These are phyloP conservation scores for Ardeotis arabs DNA, from an alignment of 2,113 vertebrate genomes.

Conservation along the genomic window DNA sequence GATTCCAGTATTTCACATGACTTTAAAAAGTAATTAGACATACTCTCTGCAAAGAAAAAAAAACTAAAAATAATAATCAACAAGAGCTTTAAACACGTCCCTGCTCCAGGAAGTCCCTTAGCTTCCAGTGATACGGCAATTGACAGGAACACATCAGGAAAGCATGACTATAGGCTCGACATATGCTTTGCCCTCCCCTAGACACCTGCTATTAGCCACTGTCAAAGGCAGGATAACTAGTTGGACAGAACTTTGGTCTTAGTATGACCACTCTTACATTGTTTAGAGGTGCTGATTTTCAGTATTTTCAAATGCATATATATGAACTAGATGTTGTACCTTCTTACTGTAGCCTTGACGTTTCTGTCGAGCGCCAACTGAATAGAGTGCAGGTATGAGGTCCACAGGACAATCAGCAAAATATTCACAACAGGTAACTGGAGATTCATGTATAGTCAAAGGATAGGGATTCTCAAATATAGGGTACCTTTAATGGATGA, in stretches of 20 bases:
- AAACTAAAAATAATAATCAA: no score
- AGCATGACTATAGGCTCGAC: neutral
- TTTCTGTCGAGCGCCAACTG: slow-evolving; percentile 94
- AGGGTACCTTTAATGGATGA: slow-evolving; percentile 85
- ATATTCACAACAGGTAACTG: slow-evolving; percentile 98
- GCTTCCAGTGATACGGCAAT: neutral
- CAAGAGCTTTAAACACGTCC: neutral
- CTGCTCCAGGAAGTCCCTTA: neutral
- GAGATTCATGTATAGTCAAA: slow-evolving; percentile 96
- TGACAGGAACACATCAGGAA: neutral
- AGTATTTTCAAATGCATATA: neutral
- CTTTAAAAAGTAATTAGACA: neutral
- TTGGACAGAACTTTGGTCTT: neutral
- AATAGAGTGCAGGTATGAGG: slow-evolving; percentile 98
- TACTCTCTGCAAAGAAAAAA: neutral
- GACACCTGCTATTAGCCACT: neutral
- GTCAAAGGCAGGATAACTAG: neutral
- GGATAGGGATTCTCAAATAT: slow-evolving; percentile 99
- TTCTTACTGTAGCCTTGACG: slow-evolving; percentile 99
- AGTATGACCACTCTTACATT: rapidly evolving
- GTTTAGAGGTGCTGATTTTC: neutral
- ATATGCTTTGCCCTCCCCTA: neutral
- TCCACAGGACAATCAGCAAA: slow-evolving; percentile 97
- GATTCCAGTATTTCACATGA: neutral
- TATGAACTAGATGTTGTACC: slow-evolving; percentile 71